phyloP scores from a whole-genome alignment of 2,113 vertebrate genomes.

The Saccopteryx leptura region DNA sequence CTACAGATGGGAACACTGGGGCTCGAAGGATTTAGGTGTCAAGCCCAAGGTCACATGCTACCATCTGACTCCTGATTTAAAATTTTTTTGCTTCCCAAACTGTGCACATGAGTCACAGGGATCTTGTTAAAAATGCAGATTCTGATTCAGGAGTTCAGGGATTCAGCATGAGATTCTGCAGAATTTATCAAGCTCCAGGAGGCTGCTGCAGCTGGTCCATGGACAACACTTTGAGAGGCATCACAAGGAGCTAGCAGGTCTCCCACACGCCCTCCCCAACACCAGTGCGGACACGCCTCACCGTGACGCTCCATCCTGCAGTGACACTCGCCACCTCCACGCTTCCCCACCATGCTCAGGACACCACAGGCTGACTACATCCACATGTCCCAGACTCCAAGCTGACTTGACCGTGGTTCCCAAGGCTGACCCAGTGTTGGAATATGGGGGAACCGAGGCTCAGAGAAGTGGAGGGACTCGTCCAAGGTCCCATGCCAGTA shows the following conservation, averaged over 20 bases:
- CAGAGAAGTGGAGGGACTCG: background rate
- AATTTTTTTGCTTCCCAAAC: background rate
- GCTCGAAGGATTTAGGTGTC: background rate
- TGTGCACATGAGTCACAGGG: background rate
- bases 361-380: background rate
- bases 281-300: fast-evolving
- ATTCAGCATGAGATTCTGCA: background rate
- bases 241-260: background rate
- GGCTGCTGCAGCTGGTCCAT: background rate
- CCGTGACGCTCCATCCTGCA: fast-evolving
- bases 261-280: fast-evolving
- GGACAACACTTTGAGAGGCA: background rate
- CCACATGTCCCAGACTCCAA: background rate
- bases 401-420: background rate
- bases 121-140: background rate
- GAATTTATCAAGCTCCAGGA: background rate
- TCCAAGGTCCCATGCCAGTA: background rate
- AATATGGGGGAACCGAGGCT: background rate
- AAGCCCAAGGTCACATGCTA: background rate
- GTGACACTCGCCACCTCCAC: background rate
- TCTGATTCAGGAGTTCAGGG: background rate
- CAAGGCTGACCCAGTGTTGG: background rate
- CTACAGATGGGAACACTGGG: background rate
- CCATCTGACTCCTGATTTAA: background rate
- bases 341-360: background rate